Percentiles rank a stretch among this genome's conserved stretches.
Evolutionary conservation across 2,888 invertebrate genomes (phyloP).

Genomic region (Agrochola lota): DNA sequence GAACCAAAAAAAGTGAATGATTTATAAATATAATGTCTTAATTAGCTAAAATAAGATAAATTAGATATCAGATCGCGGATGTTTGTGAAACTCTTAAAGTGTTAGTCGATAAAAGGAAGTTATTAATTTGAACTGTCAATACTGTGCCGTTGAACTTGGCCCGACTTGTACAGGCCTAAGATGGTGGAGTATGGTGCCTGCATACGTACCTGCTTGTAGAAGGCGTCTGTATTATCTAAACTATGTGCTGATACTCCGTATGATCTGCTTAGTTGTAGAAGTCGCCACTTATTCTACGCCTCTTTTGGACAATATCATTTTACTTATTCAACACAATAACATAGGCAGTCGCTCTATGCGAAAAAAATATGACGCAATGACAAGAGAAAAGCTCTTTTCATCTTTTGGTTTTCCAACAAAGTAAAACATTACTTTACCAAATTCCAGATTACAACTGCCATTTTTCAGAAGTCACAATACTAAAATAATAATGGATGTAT

Average conservation of each 20-base stretch:
- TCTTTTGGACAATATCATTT: not conserved
- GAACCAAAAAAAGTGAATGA: constrained; percentile 70
- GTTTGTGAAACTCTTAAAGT: constrained; percentile 58
- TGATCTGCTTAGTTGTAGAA: not conserved
- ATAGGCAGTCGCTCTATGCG: too few relatives aligned
- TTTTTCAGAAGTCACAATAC: not conserved
- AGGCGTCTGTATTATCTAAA: too few relatives aligned
- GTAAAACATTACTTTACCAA: not conserved
- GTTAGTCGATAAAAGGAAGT: constrained; percentile 65
- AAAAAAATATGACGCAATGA: not conserved
- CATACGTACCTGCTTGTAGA: not conserved
- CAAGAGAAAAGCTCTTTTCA: not conserved
- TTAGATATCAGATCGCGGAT: constrained; percentile 67
- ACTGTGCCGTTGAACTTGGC: constrained; percentile 42
- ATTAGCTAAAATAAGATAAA: constrained; percentile 80
- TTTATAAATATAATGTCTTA: constrained; percentile 77
- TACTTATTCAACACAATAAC: too few relatives aligned
- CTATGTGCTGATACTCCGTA: too few relatives aligned
- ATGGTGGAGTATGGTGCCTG: not conserved
- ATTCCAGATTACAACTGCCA: not conserved
- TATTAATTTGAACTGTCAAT: constrained; percentile 66
- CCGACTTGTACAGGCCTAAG: constrained; percentile 14
- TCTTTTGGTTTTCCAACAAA: not conserved
- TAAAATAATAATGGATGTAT: not conserved
- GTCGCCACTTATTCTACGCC: too few relatives aligned